Percentiles rank a stretch among this genome's conserved stretches.
These are phyloP conservation scores for Drosophila arizonae DNA, from an alignment of 1,140 invertebrate species.

Conservation along the genomic window DNA sequence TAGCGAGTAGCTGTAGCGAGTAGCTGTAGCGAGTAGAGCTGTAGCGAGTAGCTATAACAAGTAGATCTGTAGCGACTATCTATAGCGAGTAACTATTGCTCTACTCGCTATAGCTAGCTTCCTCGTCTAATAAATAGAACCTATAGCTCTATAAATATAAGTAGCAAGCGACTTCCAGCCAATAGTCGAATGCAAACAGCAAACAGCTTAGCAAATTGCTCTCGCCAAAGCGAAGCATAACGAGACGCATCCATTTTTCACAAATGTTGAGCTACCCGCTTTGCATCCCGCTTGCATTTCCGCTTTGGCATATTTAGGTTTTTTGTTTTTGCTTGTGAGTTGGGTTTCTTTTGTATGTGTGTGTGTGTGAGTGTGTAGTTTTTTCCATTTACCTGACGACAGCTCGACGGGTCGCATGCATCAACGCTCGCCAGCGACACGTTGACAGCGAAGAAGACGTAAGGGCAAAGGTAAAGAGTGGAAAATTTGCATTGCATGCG, in stretches of 20 bases:
- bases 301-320: background rate
- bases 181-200: background rate
- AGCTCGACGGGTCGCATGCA: background rate
- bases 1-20: background rate
- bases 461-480: background rate
- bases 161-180: background rate
- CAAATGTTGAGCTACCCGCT: background rate
- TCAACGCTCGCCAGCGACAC: slow-evolving; percentile 51
- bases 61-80: background rate
- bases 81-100: background rate
- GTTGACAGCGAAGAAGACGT: slow-evolving; percentile 30
- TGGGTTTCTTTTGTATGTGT: too few relatives aligned
- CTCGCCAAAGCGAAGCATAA: background rate
- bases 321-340: background rate
- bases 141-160: too few relatives aligned
- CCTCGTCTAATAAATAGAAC: too few relatives aligned
- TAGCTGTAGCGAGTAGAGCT: background rate
- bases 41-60: background rate
- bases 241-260: background rate
- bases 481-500: slow-evolving; percentile 44
- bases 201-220: background rate
- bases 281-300: background rate
- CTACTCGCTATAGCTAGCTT: too few relatives aligned
- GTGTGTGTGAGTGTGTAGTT: too few relatives aligned
- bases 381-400: background rate